A percentile compares a stretch with the other conserved stretches of the same genome.
These are phyloP conservation scores for Onychomys leucogaster DNA, from an alignment of 2,797 vertebrate genomes.

Conservation along the genomic window DNA sequence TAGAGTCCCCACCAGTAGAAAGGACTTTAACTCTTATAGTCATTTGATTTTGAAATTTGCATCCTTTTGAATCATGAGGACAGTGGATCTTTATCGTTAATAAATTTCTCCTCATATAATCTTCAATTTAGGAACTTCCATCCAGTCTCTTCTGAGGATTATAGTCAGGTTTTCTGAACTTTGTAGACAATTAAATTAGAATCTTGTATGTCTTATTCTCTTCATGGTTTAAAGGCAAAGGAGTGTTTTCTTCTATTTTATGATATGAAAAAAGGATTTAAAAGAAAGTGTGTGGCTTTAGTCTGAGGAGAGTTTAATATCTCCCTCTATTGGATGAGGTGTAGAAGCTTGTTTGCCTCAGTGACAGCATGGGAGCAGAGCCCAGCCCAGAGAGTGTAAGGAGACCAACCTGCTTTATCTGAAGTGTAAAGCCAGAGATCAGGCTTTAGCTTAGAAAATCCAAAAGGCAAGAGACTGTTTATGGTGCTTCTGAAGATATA, in stretches of 20 bases:
- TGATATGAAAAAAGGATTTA: background rate
- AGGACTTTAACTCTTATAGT: background rate
- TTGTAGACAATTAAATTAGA: constrained; percentile 23
- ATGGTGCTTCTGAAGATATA: background rate
- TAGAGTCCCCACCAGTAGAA: background rate
- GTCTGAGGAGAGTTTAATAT: background rate
- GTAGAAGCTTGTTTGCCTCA: background rate
- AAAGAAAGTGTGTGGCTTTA: background rate
- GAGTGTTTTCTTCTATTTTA: background rate
- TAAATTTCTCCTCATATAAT: background rate
- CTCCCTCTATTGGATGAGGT: background rate
- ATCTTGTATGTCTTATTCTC: background rate
- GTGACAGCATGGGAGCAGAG: background rate
- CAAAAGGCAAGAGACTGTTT: constrained; percentile 13
- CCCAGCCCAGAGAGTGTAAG: background rate
- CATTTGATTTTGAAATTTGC: background rate
- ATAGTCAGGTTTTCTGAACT: constrained; percentile 4
- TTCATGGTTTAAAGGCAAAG: background rate
- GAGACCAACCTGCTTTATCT: background rate
- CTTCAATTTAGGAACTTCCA: background rate
- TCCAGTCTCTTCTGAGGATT: background rate
- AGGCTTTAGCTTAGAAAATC: constrained; percentile 6
- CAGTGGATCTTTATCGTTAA: background rate
- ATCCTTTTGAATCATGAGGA: background rate
- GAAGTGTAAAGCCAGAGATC: background rate